Base-by-base conservation (phyloP, 2,888 invertebrate genomes). In the Cyaniris semiargus region DNA sequence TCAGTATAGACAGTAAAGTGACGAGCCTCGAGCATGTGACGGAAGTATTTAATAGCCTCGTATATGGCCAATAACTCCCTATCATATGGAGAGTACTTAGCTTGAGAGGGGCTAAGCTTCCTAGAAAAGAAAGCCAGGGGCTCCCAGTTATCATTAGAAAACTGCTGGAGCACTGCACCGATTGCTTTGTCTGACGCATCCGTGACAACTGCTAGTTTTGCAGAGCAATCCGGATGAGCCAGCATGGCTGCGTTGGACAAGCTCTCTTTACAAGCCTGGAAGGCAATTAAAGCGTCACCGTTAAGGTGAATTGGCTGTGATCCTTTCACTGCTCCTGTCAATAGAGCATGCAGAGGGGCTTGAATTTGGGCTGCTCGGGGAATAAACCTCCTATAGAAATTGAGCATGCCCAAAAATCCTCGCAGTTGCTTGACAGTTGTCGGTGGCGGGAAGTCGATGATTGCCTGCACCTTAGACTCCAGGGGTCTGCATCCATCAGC, bases 291-390 rank as follows among this genome's bases (percentile, higher is more conserved):
- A n/a, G 56, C 4, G 53, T 74, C 74, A 5, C 74, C 74, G 1
- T 13, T 13, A 8, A 44, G 27, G 1, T 77, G 18, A 0, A 87
- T 34, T 0, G 82, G 83, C 0, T 83, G 82, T 1, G 84, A 85
- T 10, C 83, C 83, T 80, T 83, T 85, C 0, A 82, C 80, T 0
- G 81, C 21, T 0, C 84, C 86, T 6, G 79, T 74, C 0, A 87
- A 80, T 0, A 85, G 75, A 0, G 79, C 76, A 76, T 86, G 81
- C 1, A 89, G 80, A 1, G 86, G 86, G 0, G 85, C 84, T 81
- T 87, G 87, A 0, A 80, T 78, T 70, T 81, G 13, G 0, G 88
- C 87, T 1, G 88, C 85, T 2, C 84, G 58, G 2, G 85, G 85
- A 0, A 89, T 80, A 79, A 84, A 89, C 1, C 80, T 76, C 2